Evolutionary conservation across 2,888 invertebrate genomes (phyloP), one percentile per base, ranked within the genome.

Genomic region (Xestia xanthographa): DNA sequence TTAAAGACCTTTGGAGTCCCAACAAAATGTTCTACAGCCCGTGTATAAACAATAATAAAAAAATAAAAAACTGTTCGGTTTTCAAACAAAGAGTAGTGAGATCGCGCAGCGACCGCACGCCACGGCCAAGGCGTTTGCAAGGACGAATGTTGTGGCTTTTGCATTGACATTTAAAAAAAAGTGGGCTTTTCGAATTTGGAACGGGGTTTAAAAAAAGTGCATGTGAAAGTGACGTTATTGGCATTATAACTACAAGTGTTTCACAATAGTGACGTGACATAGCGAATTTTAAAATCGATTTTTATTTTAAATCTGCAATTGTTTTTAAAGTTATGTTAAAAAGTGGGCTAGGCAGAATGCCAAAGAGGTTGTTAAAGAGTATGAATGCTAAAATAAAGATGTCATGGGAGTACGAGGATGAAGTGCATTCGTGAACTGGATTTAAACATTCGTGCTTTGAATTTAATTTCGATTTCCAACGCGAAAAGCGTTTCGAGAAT

Each of bases 21-120:
- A 88, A 90, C 90, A 91, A 88, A 91, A 91, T 92, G 90, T 91
- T 92, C 87, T 87, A 90, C 86, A 87, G 87, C 86, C 87, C 79
- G 86, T 87, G 87, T 88, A 92, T 91, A 93, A 93, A 93, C 92
- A 92, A 93, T 89, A 91, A 93, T 91, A 93, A 94, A 94, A 94
- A 91, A 86, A 87, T 41, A 56, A 62, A 89, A 88, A 87, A 84
- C 87, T 86, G 91, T 91, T 91, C 91, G 91, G 91, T 91, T 90
- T 92, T 94, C 92, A 93, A 93, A 95, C 95, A 95, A 95, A 95
- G 95, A 93, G 91, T 93, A 90, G 93, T 91, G 91, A 92, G 92
- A 91, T 84, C 86, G 91, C 93, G 93, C 90, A 90, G 93, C 92
- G 90, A 90, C 90, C 92, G 93, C 92, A 93, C 94, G 94, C 90